Percentiles rank a stretch among this genome's conserved stretches.
Evolutionary conservation across 2,113 vertebrate genomes (phyloP).

Genomic region (western clawed frog (Xenopus tropicalis)): DNA sequence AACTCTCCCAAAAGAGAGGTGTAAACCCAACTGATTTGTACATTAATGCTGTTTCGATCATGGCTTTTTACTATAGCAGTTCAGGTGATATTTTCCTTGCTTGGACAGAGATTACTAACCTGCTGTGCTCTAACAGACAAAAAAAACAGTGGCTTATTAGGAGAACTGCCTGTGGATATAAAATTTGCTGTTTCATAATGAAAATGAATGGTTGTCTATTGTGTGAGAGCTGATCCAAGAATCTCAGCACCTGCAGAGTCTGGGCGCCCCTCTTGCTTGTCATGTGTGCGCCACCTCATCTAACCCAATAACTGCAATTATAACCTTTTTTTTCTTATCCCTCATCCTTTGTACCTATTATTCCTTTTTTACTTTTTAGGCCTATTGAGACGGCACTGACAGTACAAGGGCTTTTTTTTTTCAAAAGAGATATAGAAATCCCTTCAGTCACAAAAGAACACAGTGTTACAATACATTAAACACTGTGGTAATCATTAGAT

Average conservation of each 20-base stretch:
- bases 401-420: neutral
- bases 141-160: conserved; percentile 50
- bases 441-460: no score
- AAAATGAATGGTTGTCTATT: conserved; percentile 26
- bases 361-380: neutral
- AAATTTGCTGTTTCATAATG: conserved; percentile 37
- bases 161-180: conserved; percentile 45
- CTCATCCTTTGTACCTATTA: neutral
- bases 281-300: neutral
- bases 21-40: no score
- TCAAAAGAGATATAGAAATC: no score
- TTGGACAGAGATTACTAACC: conserved; percentile 47
- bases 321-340: no score
- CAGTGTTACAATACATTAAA: no score
- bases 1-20: no score
- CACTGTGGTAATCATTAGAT: no score
- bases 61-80: conserved; percentile 16
- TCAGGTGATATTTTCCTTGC: conserved; percentile 33
- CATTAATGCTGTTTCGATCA: no score
- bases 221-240: conserved; percentile 12
- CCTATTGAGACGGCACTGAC: neutral
- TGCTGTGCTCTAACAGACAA: conserved; percentile 50
- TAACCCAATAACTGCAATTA: neutral
- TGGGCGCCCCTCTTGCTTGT: neutral
- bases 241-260: neutral